Base-by-base conservation (phyloP, 2,113 vertebrate species). In the Pomatorhinus ruficollis region DNA sequence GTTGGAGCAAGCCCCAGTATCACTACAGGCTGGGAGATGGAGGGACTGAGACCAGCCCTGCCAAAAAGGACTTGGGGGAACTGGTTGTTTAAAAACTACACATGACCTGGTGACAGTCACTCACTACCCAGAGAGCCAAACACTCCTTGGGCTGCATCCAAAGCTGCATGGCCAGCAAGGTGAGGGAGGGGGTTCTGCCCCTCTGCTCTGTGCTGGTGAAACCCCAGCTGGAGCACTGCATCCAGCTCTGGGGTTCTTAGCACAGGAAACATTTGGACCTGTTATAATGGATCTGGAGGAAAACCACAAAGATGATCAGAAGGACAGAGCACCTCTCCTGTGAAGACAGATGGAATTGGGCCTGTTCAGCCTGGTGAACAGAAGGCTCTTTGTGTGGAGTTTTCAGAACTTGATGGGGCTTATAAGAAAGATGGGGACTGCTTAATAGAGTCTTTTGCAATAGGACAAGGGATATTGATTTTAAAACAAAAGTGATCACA, bases 141-240 rank as follows among this genome's bases (percentile, higher is more conserved):
- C 1, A 1, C 23, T 11, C 4, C 11, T 40, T 42, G n/a, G 16
- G 4, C 47, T 49, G 40, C 31, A 60, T 42, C 53, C 49, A 68
- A 23, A 60, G 15, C 40, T 72, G 17, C 0, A 0, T 3, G 5
- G 25, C 9, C 53, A 66, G 20, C 25, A 49, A 28, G 39, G 15
- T 6, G 3, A 49, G 18, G 15, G n/a, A 60, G 22, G 25, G 20
- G 19, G 54, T 61, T 61, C 40, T 80, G 19, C 15, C n/a, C 30
- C 9, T 40, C 66, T 72, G 19, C 39, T 79, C 74, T 31, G 5
- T 37, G 23, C 10, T 72, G 74, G 1, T 53, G 25, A 60, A 20
- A 54, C 3, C 5, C 10, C 53, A 24, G 4, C 17, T 53, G 19
- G 4, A 60, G 18, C 3, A 4, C 65, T 30, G 25, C 21, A 47